Percentiles rank a stretch among this genome's conserved stretches.
phyloP scores from a whole-genome alignment of 1,140 invertebrate species.

The Brachionus plicatilis region DNA sequence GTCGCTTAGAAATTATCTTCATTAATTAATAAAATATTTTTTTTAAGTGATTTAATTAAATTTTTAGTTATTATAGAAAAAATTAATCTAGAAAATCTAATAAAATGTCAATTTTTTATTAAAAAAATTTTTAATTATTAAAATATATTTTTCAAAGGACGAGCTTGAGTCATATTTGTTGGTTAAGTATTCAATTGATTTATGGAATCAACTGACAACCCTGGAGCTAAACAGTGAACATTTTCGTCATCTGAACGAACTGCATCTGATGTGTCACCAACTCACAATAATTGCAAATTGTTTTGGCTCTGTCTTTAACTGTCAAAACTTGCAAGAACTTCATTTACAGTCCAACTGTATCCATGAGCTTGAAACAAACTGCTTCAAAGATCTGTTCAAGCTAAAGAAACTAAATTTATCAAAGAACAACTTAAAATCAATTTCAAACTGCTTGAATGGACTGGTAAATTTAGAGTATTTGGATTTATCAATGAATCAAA shows the following conservation, averaged over 20 bases:
- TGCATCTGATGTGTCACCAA: neutral
- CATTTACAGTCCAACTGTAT: neutral
- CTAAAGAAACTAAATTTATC: neutral
- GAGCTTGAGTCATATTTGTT: neutral
- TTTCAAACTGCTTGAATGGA: neutral
- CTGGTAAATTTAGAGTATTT: neutral
- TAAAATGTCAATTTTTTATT: too few relatives aligned
- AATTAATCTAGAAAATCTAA: too few relatives aligned
- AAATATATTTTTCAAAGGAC: neutral
- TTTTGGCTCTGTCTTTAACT: neutral
- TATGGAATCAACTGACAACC: neutral
- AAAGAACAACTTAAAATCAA: neutral
- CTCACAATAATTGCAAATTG: neutral
- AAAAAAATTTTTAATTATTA: neutral
- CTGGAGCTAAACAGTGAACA: neutral
- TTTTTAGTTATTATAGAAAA: too few relatives aligned
- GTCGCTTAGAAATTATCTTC: too few relatives aligned
- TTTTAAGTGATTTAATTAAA: too few relatives aligned
- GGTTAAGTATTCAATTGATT: neutral
- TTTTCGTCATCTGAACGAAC: neutral
- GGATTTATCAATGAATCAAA: neutral
- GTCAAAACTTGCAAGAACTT: neutral
- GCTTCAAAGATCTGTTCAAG: neutral
- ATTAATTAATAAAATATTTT: too few relatives aligned
- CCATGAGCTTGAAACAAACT: neutral